These are phyloP conservation scores for Arvicola amphibius DNA, from an alignment of 2,797 vertebrate genomes.

Conservation along the genomic window DNA sequence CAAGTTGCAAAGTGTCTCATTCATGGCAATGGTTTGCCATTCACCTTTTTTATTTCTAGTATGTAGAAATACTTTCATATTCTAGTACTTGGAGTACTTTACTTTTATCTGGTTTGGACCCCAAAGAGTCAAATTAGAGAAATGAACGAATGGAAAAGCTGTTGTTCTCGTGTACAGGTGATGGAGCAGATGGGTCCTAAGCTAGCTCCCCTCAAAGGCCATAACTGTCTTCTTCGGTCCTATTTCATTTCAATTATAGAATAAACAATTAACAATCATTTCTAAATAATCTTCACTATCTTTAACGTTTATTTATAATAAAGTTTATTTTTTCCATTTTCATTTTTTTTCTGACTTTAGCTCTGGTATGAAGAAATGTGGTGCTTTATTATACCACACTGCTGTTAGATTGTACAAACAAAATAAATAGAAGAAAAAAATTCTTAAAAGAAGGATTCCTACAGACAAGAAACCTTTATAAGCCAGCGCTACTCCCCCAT, in stretches of 20 bases:
- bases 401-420: slow-evolving; percentile 40
- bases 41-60: slow-evolving; percentile 36
- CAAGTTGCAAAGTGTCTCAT: neutral
- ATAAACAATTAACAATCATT: neutral
- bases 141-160: neutral
- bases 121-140: neutral
- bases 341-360: neutral
- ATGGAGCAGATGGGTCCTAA: neutral
- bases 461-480: neutral
- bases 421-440: neutral
- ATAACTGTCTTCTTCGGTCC: neutral
- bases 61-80: neutral
- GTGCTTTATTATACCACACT: neutral
- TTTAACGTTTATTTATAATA: neutral
- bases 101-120: neutral
- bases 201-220: neutral
- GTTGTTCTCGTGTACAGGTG: neutral
- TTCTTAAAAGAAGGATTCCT: slow-evolving; percentile 7
- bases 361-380: neutral
- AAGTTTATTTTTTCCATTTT: neutral
- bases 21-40: neutral
- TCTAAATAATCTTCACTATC: neutral
- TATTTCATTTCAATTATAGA: neutral
- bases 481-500: neutral
- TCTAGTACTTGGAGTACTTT: neutral